Evolutionary conservation across 1,140 invertebrate genomes (phyloP).

Genomic region (Drosophila ercepeae): DNA sequence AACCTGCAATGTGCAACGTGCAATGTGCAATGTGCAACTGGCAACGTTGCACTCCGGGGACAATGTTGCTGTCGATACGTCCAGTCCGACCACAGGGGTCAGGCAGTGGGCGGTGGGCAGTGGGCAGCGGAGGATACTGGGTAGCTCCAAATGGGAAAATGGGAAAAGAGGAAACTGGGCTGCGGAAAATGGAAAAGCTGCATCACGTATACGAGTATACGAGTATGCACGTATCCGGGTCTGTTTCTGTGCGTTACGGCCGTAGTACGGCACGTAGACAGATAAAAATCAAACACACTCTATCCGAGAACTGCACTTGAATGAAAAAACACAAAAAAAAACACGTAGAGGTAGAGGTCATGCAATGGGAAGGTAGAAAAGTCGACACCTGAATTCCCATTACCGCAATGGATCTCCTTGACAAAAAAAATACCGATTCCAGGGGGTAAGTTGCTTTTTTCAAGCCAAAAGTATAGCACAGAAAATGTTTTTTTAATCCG

Average conservation of each 20-base stretch:
- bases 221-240: no score
- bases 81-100: constrained; percentile 24
- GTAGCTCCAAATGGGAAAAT: background rate
- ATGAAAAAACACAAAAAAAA: background rate
- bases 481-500: no score
- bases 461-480: background rate
- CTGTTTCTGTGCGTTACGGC: constrained; percentile 50
- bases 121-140: background rate
- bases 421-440: background rate
- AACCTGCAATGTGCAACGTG: constrained; percentile 19
- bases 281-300: constrained; percentile 74
- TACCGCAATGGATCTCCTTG: constrained; percentile 1
- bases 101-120: background rate
- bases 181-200: background rate
- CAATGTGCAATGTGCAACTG: constrained; percentile 22
- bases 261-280: constrained; percentile 62
- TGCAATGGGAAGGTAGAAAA: constrained; percentile 5
- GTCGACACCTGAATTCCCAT: constrained; percentile 30
- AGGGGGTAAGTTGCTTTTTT: background rate
- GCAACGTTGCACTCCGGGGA: constrained; percentile 47
- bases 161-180: background rate
- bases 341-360: background rate
- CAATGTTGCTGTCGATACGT: constrained; percentile 76
- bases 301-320: constrained; percentile 50
- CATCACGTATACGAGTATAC: background rate